Evolutionary conservation across 2,113 vertebrate genomes (phyloP).

Genomic region (Hiodon tergisus): DNA sequence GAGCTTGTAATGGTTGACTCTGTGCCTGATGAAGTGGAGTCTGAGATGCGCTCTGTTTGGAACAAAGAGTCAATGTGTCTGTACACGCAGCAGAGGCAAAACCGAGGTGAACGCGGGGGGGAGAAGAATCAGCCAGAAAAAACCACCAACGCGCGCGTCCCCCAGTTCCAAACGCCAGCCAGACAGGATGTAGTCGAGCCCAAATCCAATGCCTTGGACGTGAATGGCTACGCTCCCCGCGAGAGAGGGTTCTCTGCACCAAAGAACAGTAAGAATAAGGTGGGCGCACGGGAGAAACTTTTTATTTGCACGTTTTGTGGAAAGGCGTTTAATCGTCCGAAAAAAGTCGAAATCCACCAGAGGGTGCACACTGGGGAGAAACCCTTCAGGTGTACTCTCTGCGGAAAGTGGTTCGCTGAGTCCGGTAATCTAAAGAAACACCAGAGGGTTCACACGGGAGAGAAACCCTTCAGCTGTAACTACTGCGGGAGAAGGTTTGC

Average conservation of each 20-base stretch:
- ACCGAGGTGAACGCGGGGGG: background rate
- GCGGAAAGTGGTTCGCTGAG: slow-evolving; percentile 60
- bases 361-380: slow-evolving; percentile 62
- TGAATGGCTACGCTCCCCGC: slow-evolving; percentile 10
- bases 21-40: background rate
- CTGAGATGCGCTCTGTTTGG: slow-evolving; percentile 1
- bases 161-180: background rate
- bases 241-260: background rate
- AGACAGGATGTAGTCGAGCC: background rate
- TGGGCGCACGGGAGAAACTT: slow-evolving; percentile 48
- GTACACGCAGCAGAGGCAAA: background rate
- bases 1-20: slow-evolving; percentile 12
- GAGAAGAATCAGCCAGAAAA: background rate
- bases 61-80: background rate
- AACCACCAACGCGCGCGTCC: background rate
- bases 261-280: slow-evolving; percentile 22
- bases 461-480: slow-evolving; percentile 55
- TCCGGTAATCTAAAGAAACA: slow-evolving; percentile 63
- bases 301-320: slow-evolving; percentile 61
- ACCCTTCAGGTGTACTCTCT: slow-evolving; percentile 59
- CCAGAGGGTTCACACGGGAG: slow-evolving; percentile 60
- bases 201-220: slow-evolving; percentile 1
- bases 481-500: slow-evolving; percentile 55
- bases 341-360: slow-evolving; percentile 67
- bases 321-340: slow-evolving; percentile 62